phyloP scores from a whole-genome alignment of 1,140 invertebrate species.

The Macrobrachium rosenbergii region DNA sequence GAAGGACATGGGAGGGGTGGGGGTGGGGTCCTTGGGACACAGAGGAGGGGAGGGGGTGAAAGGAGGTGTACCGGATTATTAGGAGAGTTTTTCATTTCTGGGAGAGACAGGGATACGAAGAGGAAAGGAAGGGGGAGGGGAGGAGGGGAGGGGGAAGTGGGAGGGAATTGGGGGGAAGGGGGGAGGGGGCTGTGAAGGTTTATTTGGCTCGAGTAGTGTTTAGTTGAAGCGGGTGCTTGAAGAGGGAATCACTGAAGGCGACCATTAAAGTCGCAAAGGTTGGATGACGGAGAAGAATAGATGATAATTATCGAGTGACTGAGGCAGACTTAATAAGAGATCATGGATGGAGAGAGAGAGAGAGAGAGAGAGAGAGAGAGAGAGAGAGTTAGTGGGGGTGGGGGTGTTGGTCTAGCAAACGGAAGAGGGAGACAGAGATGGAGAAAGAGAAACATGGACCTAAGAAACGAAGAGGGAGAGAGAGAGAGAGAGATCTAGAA shows the following conservation, averaged over 20 bases:
- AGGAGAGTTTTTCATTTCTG: no score
- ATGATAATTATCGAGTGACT: not conserved
- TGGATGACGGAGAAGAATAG: not conserved
- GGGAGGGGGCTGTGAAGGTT: not conserved
- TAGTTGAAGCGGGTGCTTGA: no score
- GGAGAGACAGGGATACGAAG: not conserved
- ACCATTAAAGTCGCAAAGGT: not conserved
- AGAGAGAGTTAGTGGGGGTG: no score
- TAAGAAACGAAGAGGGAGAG: not conserved
- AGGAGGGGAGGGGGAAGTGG: not conserved
- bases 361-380: slow-evolving; percentile 25
- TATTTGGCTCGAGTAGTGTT: not conserved
- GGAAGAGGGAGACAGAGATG: not conserved
- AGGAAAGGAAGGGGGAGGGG: not conserved
- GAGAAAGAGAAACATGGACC: no score
- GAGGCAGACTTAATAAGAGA: not conserved
- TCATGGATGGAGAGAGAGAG: not conserved
- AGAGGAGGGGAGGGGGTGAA: no score
- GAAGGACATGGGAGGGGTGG: no score
- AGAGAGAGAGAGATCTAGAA: not conserved
- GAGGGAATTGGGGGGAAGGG: not conserved
- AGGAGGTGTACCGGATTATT: no score
- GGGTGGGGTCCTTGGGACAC: no score
- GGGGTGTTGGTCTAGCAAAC: no score
- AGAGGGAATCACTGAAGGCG: no score